Conservation (phyloP, 2,797 vertebrate species). For the Oreonectes daqikongensis region DNA sequence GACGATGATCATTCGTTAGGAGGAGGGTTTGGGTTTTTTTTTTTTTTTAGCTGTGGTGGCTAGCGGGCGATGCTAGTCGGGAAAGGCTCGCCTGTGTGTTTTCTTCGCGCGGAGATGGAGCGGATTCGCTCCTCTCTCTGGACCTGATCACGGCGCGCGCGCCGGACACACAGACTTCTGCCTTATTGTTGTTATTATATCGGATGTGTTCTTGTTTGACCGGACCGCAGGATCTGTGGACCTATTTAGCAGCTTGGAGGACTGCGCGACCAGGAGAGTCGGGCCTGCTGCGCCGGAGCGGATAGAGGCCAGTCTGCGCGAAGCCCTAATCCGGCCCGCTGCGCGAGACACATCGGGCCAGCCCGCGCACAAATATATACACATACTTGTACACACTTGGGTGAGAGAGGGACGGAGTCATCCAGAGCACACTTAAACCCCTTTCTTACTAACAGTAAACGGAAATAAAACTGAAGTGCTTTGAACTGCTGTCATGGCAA, state of each 20-base stretch:
- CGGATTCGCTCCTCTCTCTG: conserved; percentile 54
- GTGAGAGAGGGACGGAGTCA: conserved; percentile 55
- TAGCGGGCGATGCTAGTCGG: conserved; percentile 69
- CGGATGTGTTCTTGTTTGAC: conserved; percentile 61
- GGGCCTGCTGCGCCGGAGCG: conserved; percentile 79
- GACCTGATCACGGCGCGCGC: conserved; percentile 75
- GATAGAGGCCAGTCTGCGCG: conserved; percentile 79
- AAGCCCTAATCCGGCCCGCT: conserved; percentile 76
- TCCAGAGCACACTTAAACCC: conserved; percentile 22
- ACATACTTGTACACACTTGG: conserved; percentile 59
- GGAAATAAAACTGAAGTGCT: conserved; percentile 25
- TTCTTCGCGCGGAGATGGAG: conserved; percentile 55
- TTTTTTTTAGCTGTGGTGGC: conserved; percentile 77
- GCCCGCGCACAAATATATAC: conserved; percentile 49
- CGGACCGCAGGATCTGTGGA: conserved; percentile 68
- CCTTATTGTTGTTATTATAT: conserved; percentile 60
- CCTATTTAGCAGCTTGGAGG: conserved; percentile 65
- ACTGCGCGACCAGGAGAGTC: conserved; percentile 73
- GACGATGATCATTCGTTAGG: conserved; percentile 82
- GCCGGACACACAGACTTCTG: conserved; percentile 74
- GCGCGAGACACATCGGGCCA: conserved; percentile 60
- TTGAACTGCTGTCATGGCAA: conserved; percentile 74
- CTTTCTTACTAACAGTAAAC: not conserved
- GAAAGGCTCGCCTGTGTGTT: conserved; percentile 44
- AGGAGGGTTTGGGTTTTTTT: conserved; percentile 26